Evolutionary conservation across 2,888 invertebrate genomes (phyloP).

Genomic region (Isoperla grammatica): DNA sequence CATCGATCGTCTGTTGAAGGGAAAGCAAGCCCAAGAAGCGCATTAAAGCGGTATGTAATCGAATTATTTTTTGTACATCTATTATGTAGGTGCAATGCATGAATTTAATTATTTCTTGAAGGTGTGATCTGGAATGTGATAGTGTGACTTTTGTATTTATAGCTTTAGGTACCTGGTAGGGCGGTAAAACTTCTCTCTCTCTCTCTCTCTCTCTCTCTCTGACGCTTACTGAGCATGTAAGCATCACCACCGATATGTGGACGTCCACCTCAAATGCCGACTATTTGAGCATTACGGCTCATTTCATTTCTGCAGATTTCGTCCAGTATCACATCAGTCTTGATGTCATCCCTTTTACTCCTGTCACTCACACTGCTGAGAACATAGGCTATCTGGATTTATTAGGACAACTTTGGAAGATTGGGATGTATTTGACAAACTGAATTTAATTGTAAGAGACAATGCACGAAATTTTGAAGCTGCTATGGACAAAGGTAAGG

Average conservation of each 20-base stretch:
- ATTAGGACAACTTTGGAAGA: too few species aligned
- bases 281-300: slow-evolving; percentile 6
- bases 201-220: not conserved
- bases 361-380: not conserved
- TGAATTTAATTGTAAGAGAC: not conserved
- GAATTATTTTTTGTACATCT: too few species aligned
- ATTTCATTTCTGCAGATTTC: not conserved
- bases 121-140: too few species aligned
- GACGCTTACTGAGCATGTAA: not conserved
- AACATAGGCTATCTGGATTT: not conserved
- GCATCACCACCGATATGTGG: not conserved
- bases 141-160: too few species aligned
- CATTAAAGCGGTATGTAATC: too few species aligned
- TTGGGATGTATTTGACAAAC: not conserved
- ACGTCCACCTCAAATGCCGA: too few species aligned
- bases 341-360: slow-evolving; percentile 3
- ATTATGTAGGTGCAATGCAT: too few species aligned
- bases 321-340: not conserved
- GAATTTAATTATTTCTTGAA: too few species aligned
- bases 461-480: not conserved
- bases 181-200: too few species aligned
- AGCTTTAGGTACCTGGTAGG: too few species aligned
- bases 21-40: too few species aligned
- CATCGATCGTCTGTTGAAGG: too few species aligned
- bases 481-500: not conserved